Evolutionary conservation across 2,888 invertebrate species (phyloP).

Genomic region (Laspeyria flexula): DNA sequence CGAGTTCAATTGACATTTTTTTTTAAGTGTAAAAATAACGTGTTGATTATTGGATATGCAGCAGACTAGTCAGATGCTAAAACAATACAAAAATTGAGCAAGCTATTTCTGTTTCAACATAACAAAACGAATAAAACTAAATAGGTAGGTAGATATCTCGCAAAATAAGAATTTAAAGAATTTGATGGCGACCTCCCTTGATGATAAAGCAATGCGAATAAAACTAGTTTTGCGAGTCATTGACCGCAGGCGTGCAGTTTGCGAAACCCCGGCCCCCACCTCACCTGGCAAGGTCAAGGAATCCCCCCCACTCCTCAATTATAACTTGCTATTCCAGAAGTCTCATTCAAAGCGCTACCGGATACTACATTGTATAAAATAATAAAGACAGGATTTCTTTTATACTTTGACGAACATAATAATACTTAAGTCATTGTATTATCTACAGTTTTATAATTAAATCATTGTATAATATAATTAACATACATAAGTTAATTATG

Average conservation of each 20-base stretch:
- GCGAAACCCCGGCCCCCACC: constrained; percentile 49
- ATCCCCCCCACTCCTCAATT: constrained; percentile 53
- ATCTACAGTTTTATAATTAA: too few relatives aligned
- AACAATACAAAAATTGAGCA: too few relatives aligned
- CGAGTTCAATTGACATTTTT: too few relatives aligned
- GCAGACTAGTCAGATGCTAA: too few relatives aligned
- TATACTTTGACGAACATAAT: too few relatives aligned
- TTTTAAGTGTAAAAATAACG: too few relatives aligned
- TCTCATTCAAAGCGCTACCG: constrained; percentile 49
- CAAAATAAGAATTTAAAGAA: constrained; percentile 4
- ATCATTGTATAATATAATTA: background rate
- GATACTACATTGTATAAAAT: background rate
- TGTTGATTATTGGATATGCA: too few relatives aligned
- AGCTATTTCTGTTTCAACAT: too few relatives aligned
- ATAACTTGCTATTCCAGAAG: constrained; percentile 62
- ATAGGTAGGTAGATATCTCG: background rate
- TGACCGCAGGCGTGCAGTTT: constrained; percentile 66
- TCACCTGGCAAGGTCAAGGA: constrained; percentile 78
- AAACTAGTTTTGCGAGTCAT: constrained; percentile 73
- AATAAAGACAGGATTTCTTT: background rate
- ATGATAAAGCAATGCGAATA: constrained; percentile 56
- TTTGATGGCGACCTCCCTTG: constrained; percentile 17
- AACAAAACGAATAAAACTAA: background rate
- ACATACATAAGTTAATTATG: background rate
- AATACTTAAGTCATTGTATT: too few relatives aligned